Conservation (phyloP, 2,113 vertebrate genomes). For the Lepus europaeus region DNA sequence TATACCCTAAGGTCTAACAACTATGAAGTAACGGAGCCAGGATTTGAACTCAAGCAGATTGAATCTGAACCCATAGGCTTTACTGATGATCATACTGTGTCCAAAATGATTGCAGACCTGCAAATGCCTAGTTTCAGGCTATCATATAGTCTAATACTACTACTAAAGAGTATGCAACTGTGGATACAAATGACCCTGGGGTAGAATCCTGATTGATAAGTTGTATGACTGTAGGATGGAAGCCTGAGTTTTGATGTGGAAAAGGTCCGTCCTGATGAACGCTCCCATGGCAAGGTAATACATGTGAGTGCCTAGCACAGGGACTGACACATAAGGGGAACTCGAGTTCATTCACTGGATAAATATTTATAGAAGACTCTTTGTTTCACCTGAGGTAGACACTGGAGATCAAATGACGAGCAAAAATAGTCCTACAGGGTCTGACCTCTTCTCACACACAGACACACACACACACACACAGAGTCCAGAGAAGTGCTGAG, state of each 20-base stretch:
- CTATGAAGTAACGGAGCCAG: not conserved
- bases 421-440: not conserved
- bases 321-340: not conserved
- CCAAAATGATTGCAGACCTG: not conserved
- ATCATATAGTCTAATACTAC: not conserved
- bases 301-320: too few relatives aligned
- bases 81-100: not conserved
- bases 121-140: not conserved
- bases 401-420: not conserved
- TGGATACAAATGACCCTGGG: not conserved
- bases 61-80: not conserved
- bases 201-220: not conserved
- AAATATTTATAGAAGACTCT: not conserved
- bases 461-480: not conserved
- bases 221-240: not conserved
- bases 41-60: not conserved
- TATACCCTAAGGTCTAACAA: not conserved
- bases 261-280: not conserved
- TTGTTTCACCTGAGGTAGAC: not conserved
- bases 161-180: not conserved
- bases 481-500: accelerated
- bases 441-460: too few relatives aligned
- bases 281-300: not conserved
- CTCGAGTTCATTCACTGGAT: not conserved
- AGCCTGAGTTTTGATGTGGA: not conserved